These are phyloP conservation scores for Cotesia typhae DNA, from an alignment of 1,140 invertebrate genomes.

Conservation along the genomic window DNA sequence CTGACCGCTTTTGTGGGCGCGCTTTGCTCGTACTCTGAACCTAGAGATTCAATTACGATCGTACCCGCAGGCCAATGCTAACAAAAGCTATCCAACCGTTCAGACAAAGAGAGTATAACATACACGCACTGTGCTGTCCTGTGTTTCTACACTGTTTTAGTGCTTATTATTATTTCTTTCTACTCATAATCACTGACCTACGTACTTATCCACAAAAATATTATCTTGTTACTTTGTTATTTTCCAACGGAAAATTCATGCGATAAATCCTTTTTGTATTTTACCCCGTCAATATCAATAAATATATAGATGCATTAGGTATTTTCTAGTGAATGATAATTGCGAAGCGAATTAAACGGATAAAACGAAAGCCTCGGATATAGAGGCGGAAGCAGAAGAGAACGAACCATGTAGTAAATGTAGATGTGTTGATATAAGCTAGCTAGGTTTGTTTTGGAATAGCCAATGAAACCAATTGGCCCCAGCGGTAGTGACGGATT, in stretches of 20 bases:
- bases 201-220: not conserved
- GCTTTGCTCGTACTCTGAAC: slow-evolving; percentile 45
- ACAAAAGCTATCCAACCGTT: slow-evolving; percentile 40
- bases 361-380: slow-evolving; percentile 8
- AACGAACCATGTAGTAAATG: not conserved
- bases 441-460: slow-evolving; percentile 15
- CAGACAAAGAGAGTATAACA: slow-evolving; percentile 2
- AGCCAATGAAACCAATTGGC: slow-evolving; percentile 35
- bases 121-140: slow-evolving; percentile 12
- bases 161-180: slow-evolving; percentile 3
- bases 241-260: slow-evolving; percentile 1
- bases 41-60: slow-evolving; percentile 53
- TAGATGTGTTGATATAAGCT: not conserved
- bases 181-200: not conserved
- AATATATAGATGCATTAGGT: not conserved
- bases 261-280: slow-evolving; percentile 22
- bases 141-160: not conserved
- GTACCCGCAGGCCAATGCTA: slow-evolving; percentile 37
- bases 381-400: not conserved
- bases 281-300: not conserved
- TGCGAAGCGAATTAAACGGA: slow-evolving; percentile 21
- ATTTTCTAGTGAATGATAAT: slow-evolving; percentile 27
- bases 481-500: slow-evolving; percentile 31
- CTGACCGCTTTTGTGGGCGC: slow-evolving; percentile 50
- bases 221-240: not conserved